Evolutionary conservation across 2,113 vertebrate genomes (phyloP), one percentile per base, ranked within the genome.

Genomic region (Synchiropus splendidus): DNA sequence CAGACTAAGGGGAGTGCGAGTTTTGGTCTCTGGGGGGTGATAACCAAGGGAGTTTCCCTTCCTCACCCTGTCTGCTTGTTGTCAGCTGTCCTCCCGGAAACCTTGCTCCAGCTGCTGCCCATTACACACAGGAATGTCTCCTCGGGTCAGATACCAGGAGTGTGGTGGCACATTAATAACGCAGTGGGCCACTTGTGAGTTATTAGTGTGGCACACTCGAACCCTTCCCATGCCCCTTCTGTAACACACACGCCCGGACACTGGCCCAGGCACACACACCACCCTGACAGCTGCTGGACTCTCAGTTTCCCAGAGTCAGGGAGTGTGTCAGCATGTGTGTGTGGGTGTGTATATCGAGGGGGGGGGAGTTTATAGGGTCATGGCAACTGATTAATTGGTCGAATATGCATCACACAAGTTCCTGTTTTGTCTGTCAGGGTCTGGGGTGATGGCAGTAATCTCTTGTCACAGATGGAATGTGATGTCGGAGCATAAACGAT

Each of bases 91-190:
- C 60, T 82, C 71, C 81, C 71, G 75, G 85, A 88, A 86, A 76
- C 79, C 69, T 60, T 32, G 1, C 69, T 82, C 83, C 88, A 88
- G 85, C 86, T 89, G 88, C 61, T 78, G 74, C 75, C 82, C 79
- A 83, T 89, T 87, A 86, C 75, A 65, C 74, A 8, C 71, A 78
- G 72, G 88, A 88, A 89, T 80, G 83, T 72, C 77, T 81, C 79
- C 63, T 54, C 27, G 79, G 82, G 82, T 63, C 61, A 70, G 64
- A 80, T 79, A 69, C 70, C 62, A 72, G 60, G 45, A 67, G 69
- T 41, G 77, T 65, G 73, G 81, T 73, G 80, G 63, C 79, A 85
- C 82, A 83, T 86, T 84, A 76, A 85, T 88, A 86, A 83, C 76
- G 72, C 27, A 54, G 59, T 60, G 69, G 67, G 62, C 61, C 77